Percentiles rank a stretch among this genome's conserved stretches.
phyloP scores from a whole-genome alignment of 2,113 vertebrate genomes.

The Protomyctophum bolini region DNA sequence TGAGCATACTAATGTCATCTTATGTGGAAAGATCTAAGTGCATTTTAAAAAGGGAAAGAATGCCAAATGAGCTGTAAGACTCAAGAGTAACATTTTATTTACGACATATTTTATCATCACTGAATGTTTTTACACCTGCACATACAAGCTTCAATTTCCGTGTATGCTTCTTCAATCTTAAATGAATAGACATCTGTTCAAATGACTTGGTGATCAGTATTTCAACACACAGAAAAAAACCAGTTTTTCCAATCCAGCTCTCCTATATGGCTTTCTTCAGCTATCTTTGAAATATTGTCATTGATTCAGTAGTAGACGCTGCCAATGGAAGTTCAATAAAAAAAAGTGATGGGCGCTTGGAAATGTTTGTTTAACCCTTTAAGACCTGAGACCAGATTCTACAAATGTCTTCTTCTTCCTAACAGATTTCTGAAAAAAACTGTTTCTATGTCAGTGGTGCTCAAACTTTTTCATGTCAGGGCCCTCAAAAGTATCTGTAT shows the following conservation, averaged over 20 bases:
- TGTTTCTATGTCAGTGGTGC: too few relatives aligned
- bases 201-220: conserved; percentile 21
- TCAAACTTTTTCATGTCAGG: too few relatives aligned
- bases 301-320: neutral
- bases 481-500: too few relatives aligned
- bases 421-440: too few relatives aligned
- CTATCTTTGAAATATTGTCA: conserved; percentile 13
- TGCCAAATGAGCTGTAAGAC: neutral
- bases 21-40: too few relatives aligned
- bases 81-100: neutral
- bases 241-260: neutral
- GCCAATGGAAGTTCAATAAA: neutral
- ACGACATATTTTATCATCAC: neutral
- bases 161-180: neutral
- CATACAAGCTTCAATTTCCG: neutral
- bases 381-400: too few relatives aligned
- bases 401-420: too few relatives aligned
- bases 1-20: too few relatives aligned
- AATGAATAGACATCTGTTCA: conserved; percentile 5
- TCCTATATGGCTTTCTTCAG: neutral
- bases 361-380: too few relatives aligned
- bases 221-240: neutral
- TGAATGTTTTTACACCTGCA: neutral
- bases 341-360: neutral
- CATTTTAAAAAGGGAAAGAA: neutral